These are phyloP conservation scores for Leptoteleia sp. DNA, from an alignment of 1,140 invertebrate genomes.

Conservation along the genomic window DNA sequence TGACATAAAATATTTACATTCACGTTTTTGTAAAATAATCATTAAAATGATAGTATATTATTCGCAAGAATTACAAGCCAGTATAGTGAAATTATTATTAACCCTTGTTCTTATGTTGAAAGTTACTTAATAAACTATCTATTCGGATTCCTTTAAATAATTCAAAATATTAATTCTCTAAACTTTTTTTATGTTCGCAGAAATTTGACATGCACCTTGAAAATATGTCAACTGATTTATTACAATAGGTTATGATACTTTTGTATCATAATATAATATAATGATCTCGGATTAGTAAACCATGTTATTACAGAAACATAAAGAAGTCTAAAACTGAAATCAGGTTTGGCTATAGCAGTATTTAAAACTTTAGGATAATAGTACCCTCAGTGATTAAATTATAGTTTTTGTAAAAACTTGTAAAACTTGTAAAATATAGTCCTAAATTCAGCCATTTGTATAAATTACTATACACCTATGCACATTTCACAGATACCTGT, in stretches of 20 bases:
- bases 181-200: too few relatives aligned
- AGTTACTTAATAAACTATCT: too few relatives aligned
- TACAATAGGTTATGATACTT: background rate
- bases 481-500: too few relatives aligned
- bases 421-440: background rate
- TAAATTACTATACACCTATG: too few relatives aligned
- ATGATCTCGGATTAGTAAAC: constrained; percentile 1
- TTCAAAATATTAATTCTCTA: too few relatives aligned
- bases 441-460: background rate
- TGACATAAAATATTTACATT: too few relatives aligned
- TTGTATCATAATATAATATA: background rate
- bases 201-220: background rate
- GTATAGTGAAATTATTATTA: too few relatives aligned
- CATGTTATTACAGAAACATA: constrained; percentile 15
- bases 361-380: constrained; percentile 10
- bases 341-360: background rate
- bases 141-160: too few relatives aligned
- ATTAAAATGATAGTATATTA: too few relatives aligned
- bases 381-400: constrained; percentile 1
- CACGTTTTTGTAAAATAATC: too few relatives aligned
- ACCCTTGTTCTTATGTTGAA: too few relatives aligned
- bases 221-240: constrained; percentile 2
- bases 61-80: too few relatives aligned
- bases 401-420: constrained; percentile 3
- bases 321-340: constrained; percentile 5